Conservation (phyloP, 35 echinoderm and acorn worm species). For the Hemicentrotus pulcherrimus region DNA sequence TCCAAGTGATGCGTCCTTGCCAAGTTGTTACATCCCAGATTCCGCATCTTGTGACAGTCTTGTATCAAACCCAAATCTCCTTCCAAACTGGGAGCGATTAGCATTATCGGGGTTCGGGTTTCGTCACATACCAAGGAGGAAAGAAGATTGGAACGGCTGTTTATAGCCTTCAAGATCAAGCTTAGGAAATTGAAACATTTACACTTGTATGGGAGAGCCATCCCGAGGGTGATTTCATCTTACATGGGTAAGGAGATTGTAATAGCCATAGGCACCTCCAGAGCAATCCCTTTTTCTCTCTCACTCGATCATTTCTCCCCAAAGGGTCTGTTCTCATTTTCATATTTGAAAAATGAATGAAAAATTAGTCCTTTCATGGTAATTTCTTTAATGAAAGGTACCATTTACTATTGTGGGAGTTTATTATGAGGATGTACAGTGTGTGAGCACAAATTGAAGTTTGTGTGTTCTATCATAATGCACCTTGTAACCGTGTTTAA, state of each 20-base stretch:
- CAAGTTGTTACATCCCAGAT: not conserved
- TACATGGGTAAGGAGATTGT: not conserved
- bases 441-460: too few species aligned
- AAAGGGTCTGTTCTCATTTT: not conserved
- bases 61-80: not conserved
- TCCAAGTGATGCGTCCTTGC: not conserved
- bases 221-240: not conserved
- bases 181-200: slow-evolving; percentile 19
- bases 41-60: not conserved
- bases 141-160: not conserved
- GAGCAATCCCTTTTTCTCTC: not conserved
- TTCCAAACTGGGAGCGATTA: not conserved
- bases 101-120: not conserved
- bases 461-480: too few species aligned
- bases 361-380: not conserved
- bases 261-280: not conserved
- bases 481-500: too few species aligned
- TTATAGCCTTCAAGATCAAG: slow-evolving; percentile 3
- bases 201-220: not conserved
- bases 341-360: not conserved
- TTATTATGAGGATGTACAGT: too few species aligned
- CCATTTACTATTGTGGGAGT: too few species aligned
- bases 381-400: too few species aligned
- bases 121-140: not conserved
- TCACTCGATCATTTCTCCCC: not conserved